A percentile compares a stretch with the other conserved stretches of the same genome.
Evolutionary conservation across 2,797 vertebrate genomes (phyloP).

Genomic region (Artibeus lituratus): DNA sequence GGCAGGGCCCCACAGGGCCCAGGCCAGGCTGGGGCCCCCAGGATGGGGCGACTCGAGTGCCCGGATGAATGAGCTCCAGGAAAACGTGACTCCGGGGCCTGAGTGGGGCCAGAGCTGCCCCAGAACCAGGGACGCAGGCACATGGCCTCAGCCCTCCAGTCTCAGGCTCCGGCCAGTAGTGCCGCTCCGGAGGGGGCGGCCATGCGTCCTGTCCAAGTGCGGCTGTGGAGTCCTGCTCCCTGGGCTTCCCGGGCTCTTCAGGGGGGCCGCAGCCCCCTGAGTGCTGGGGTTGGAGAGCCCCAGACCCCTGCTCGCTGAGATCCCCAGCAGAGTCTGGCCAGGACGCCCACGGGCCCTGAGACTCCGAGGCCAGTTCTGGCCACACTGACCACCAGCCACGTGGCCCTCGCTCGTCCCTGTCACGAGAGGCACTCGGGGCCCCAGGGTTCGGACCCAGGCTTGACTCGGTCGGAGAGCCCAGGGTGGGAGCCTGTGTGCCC

Average conservation of each 20-base stretch:
- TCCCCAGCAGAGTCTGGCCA: not conserved
- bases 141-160: not conserved
- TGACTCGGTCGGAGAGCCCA: not conserved
- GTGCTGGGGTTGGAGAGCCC: not conserved
- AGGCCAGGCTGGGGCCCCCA: not conserved
- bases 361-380: rapidly evolving
- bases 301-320: not conserved
- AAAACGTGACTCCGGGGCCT: not conserved
- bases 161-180: not conserved
- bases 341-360: rapidly evolving
- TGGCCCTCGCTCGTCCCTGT: rapidly evolving
- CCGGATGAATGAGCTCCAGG: not conserved
- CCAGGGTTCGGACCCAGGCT: not conserved
- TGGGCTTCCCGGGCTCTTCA: not conserved
- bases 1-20: too few species aligned
- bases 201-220: not conserved
- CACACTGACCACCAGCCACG: rapidly evolving
- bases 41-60: not conserved
- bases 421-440: rapidly evolving
- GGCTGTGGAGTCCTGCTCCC: not conserved
- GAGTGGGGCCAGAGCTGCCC: not conserved
- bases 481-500: rapidly evolving
- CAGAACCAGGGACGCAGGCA: not conserved
- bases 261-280: not conserved
- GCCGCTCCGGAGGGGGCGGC: not conserved